Conservation (phyloP, 1,140 invertebrate genomes). For the Ceratina calcarata region DNA sequence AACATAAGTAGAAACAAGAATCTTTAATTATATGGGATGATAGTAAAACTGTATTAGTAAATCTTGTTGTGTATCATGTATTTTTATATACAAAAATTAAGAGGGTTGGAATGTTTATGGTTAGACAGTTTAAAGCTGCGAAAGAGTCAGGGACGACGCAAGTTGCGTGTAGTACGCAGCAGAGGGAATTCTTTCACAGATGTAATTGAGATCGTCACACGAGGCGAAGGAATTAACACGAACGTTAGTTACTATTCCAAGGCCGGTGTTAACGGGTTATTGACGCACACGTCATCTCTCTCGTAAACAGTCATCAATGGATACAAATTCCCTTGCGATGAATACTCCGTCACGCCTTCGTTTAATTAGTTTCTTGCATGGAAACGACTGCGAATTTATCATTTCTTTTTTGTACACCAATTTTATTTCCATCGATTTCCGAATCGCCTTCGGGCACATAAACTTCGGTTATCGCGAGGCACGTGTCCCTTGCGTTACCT, state of each 20-base stretch:
- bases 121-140: background rate
- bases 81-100: background rate
- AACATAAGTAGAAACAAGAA: too few species aligned
- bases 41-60: too few species aligned
- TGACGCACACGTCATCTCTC: background rate
- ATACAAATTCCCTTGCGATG: background rate
- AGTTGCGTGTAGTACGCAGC: background rate
- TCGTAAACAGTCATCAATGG: background rate
- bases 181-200: conserved; percentile 1
- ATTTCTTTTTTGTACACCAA: background rate
- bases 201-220: conserved; percentile 20
- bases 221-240: conserved; percentile 5
- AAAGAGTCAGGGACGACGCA: background rate
- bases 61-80: background rate
- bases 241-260: background rate
- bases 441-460: conserved; percentile 12
- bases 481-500: conserved; percentile 6
- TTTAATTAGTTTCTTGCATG: too few species aligned
- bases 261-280: conserved; percentile 14
- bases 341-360: too few species aligned
- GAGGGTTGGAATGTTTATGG: too few species aligned
- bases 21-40: too few species aligned
- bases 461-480: conserved; percentile 3
- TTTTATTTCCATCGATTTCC: conserved; percentile 1
- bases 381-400: background rate